Base-by-base conservation (phyloP, 2,888 invertebrate species). In the Scaptomyza cyrtandrae region DNA sequence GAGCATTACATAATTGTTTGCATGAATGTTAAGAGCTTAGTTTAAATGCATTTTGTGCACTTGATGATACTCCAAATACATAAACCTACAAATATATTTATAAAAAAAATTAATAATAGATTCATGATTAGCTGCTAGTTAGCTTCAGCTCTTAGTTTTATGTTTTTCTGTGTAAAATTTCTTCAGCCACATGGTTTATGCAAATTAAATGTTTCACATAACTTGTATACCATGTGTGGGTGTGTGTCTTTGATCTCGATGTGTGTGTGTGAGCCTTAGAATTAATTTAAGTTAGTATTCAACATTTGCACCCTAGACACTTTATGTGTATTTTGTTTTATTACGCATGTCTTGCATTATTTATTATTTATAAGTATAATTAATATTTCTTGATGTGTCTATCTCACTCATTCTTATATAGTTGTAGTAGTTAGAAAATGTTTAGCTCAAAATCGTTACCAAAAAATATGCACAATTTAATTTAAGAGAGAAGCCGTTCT, bases 401-500 rank as follows among this genome's bases (percentile, higher is more conserved):
- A 57, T 61, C 44, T 57, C 19, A 24, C 24, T 52, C 50, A 60
- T 62, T 59, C 44, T 62, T 16, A 48, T 46, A 49, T 70, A 56
- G 44, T 45, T 13, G 24, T 24, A 16, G 62, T 76, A 83, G 67
- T 9, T 68, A 58, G 53, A 4, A 49, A 57, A 63, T 53, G 89
- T 83, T 87, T 85, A 83, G 83, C 89, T 87, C 75, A 83, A 83
- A 83, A 89, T 83, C 81, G 86, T 75, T 75, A 79, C 89, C 89
- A 85, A 82, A 90, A 89, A 90, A 90, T 90, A 90, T 90, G 90
- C 91, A 90, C 82, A 84, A 87, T 85, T 78, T 68, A 54, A 85
- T 75, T 75, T 62, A 46, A 75, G 55, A 44, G 61, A 59, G 71
- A 75, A 74, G 31, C 44, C 19, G 19, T 73, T 58, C 52, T 52